Evolutionary conservation across 2,113 vertebrate genomes (phyloP).

Genomic region (Sceloporus tristichus): DNA sequence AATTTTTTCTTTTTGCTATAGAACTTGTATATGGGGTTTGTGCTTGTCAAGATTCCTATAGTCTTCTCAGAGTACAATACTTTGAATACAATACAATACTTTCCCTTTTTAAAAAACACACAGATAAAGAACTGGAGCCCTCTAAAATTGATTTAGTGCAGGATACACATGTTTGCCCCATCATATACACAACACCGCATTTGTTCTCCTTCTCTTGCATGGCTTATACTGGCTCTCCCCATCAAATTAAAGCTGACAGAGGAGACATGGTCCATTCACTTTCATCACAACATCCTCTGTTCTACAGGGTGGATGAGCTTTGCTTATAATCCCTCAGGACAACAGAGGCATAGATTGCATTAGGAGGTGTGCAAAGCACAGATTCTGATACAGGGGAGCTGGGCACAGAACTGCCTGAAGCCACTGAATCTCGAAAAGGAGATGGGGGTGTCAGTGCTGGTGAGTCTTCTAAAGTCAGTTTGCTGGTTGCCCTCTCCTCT

Average conservation of each 20-base stretch:
- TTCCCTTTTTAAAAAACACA: constrained; percentile 4
- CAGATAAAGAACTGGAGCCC: constrained; percentile 70
- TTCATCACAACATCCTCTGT: constrained; percentile 41
- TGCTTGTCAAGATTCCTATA: constrained; percentile 70
- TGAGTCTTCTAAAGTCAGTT: constrained; percentile 87
- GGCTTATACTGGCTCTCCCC: background rate
- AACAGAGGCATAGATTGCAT: constrained; percentile 87
- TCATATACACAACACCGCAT: constrained; percentile 36
- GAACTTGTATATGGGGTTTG: constrained; percentile 70
- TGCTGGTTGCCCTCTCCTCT: constrained; percentile 79
- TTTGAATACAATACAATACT: constrained; percentile 47
- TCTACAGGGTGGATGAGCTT: constrained; percentile 96
- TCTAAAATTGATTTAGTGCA: constrained; percentile 59
- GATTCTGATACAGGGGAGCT: constrained; percentile 88
- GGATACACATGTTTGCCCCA: constrained; percentile 36
- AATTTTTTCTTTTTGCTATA: constrained; percentile 54
- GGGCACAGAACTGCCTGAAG: constrained; percentile 85
- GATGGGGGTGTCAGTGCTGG: constrained; percentile 92
- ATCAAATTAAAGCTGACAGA: background rate
- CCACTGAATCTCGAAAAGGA: constrained; percentile 95
- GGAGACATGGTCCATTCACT: background rate
- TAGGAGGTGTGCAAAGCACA: constrained; percentile 84
- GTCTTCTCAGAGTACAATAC: constrained; percentile 62
- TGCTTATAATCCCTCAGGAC: constrained; percentile 92
- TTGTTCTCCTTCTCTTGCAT: background rate